Base-by-base conservation (phyloP, 2,888 invertebrate genomes). In the Gymnoscelis rufifasciata region DNA sequence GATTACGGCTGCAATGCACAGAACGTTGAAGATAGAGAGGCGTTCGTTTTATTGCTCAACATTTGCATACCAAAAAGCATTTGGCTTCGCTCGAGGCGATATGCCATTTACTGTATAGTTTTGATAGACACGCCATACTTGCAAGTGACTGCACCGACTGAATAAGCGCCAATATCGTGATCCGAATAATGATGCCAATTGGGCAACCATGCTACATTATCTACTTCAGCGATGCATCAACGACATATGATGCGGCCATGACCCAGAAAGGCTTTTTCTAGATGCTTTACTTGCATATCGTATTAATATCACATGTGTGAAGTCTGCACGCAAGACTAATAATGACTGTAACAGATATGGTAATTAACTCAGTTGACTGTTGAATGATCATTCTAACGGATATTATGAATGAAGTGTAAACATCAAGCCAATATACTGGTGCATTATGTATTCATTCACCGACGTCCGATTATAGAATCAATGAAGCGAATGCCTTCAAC, bases 141-240 rank as follows among this genome's bases (percentile, higher is more conserved):
- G 64, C 65, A 71, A 46, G 48, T 43, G 39, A 69, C 73, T 74
- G 68, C 69, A 69, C 63, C 63, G 65, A 68, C 72, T 63, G 70
- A 74, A 74, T 71, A 72, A 68, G 66, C 69, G 71, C 66, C 71
- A 68, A 74, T 49, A 48, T 62, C 69, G 67, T 69, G 75, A 62
- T 62, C 60, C 65, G 73, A 77, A 79, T 78, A 72, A 66, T 67
- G 59, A 72, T 70, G 66, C 62, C 66, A 64, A 68, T 78, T 76
- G 64, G 60, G 74, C 68, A 77, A 78, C 61, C 52, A 47, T 61
- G 59, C 66, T 62, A 60, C 54, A 58, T 62, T 19, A 14, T 15
- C 15, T 33, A 55, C 60, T 61, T 52, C 53, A 62, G 57, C 59
- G 56, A 65, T 58, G 56, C 45, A 58, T 54, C 57, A 59, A 59